phyloP scores from a whole-genome alignment of 2,888 invertebrate species.

The Cyclophora albipunctata region DNA sequence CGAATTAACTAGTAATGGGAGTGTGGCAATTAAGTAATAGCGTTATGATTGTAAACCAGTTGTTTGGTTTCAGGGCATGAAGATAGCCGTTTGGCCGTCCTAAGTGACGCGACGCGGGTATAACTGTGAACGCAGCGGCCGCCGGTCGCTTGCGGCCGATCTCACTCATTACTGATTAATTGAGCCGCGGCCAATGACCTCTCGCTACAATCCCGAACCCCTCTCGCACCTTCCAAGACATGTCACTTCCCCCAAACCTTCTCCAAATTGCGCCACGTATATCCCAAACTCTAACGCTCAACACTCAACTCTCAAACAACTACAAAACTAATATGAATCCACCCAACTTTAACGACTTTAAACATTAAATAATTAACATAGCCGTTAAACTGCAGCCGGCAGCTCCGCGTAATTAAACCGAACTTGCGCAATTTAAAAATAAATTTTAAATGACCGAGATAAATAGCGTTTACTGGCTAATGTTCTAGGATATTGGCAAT shows the following conservation, averaged over 20 bases:
- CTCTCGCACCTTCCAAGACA: slow-evolving; percentile 35
- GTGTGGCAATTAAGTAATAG: slow-evolving; percentile 18
- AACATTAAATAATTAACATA: slow-evolving; percentile 3
- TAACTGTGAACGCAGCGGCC: slow-evolving; percentile 25
- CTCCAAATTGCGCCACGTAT: slow-evolving; percentile 34
- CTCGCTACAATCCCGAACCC: slow-evolving; percentile 19
- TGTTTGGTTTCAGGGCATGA: slow-evolving; percentile 14
- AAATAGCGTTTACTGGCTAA: slow-evolving; percentile 23
- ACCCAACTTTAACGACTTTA: slow-evolving; percentile 4
- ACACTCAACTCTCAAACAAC: not conserved
- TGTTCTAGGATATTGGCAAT: slow-evolving; percentile 30
- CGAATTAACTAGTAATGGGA: too few species aligned
- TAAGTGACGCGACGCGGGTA: slow-evolving; percentile 14
- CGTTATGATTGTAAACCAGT: slow-evolving; percentile 14
- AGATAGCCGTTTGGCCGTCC: slow-evolving; percentile 11
- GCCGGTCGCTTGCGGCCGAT: slow-evolving; percentile 28
- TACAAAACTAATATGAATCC: slow-evolving; percentile 6
- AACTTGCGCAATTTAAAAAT: slow-evolving; percentile 18
- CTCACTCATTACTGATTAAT: slow-evolving; percentile 35
- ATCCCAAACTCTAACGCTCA: slow-evolving; percentile 1
- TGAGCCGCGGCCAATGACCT: slow-evolving; percentile 40
- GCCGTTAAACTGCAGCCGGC: slow-evolving; percentile 10
- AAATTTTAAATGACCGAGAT: slow-evolving; percentile 24
- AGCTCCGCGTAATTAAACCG: slow-evolving; percentile 5
- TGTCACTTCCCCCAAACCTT: slow-evolving; percentile 29